These are phyloP conservation scores for Eulemur rufifrons DNA, from an alignment of 2,113 vertebrate genomes.

Conservation along the genomic window DNA sequence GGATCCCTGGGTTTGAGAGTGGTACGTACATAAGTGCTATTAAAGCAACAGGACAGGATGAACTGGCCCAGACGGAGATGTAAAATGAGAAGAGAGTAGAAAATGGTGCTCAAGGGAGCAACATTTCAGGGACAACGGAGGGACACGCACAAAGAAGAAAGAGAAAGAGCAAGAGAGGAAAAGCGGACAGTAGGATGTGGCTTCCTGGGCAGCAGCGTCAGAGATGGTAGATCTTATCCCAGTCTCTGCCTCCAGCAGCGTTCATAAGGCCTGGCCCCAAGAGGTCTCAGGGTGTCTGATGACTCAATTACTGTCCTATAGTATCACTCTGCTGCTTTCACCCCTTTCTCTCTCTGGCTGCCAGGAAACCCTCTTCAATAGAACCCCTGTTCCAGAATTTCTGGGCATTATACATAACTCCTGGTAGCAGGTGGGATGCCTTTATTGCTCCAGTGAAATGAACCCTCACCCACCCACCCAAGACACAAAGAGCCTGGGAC, in stretches of 20 bases:
- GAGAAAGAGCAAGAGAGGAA: not conserved
- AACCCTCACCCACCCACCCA: not conserved
- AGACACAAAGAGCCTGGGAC: not conserved
- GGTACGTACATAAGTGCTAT: not conserved
- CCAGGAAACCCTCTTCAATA: not conserved
- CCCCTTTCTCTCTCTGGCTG: not conserved
- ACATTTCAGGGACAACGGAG: not conserved
- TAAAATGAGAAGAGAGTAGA: not conserved
- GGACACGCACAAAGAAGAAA: not conserved
- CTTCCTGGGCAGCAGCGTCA: not conserved
- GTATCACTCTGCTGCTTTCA: not conserved
- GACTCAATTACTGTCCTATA: not conserved
- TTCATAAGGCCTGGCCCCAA: not conserved
- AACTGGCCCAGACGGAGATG: not conserved
- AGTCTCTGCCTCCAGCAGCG: not conserved
- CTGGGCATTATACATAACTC: not conserved
- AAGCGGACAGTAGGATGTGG: not conserved
- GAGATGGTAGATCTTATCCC: accelerated
- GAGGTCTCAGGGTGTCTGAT: not conserved
- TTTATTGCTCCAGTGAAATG: not conserved
- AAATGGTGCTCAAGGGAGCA: not conserved
- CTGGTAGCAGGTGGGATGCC: not conserved
- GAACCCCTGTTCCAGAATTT: not conserved
- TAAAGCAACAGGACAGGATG: not conserved
- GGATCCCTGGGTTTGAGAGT: not conserved